phyloP scores from a whole-genome alignment of 2,113 vertebrate genomes.

The Bagarius yarrelli region DNA sequence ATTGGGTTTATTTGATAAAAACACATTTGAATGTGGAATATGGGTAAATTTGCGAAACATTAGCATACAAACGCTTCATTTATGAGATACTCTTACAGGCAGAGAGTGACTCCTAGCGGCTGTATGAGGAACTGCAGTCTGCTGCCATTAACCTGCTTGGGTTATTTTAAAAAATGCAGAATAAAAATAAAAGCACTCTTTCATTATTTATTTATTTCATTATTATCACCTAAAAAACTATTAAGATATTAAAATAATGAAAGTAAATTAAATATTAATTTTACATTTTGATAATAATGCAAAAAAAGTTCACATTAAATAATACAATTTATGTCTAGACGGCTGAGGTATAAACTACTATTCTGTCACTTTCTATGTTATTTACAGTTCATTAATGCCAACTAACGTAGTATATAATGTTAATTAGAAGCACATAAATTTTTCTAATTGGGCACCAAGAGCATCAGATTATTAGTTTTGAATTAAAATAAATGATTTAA shows the following conservation, averaged over 20 bases:
- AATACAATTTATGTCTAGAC: background rate
- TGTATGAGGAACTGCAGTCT: constrained; percentile 56
- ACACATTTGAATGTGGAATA: background rate
- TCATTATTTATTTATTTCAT: too few relatives aligned
- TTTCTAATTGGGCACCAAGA: constrained; percentile 4
- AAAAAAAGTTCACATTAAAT: too few relatives aligned
- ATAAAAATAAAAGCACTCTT: background rate
- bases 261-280: background rate
- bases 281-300: background rate
- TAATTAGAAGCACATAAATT: constrained; percentile 4
- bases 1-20: background rate
- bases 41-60: background rate
- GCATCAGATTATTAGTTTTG: background rate
- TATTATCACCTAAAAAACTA: too few relatives aligned
- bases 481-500: too few relatives aligned
- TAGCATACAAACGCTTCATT: constrained; percentile 1
- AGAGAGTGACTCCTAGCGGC: constrained; percentile 66
- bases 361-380: constrained; percentile 9
- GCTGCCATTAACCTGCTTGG: background rate
- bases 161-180: background rate
- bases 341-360: background rate
- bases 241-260: background rate
- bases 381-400: constrained; percentile 27
- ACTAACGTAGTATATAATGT: constrained; percentile 17
- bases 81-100: background rate